Percentiles rank a stretch among this genome's conserved stretches.
These are phyloP conservation scores for Cephus pygmeus DNA, from an alignment of 2,888 invertebrate genomes.

Conservation along the genomic window DNA sequence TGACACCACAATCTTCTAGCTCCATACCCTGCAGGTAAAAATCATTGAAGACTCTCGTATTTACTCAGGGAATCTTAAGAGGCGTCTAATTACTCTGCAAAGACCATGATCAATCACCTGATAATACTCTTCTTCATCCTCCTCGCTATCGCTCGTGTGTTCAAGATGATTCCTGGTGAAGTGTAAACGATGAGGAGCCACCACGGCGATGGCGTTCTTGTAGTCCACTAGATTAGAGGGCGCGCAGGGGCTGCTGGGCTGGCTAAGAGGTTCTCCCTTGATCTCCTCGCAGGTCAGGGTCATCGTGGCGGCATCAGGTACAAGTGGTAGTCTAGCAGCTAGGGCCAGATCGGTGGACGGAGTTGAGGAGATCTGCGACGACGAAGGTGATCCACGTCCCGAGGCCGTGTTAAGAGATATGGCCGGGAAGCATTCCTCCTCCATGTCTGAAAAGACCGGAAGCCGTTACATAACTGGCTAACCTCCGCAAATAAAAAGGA, in stretches of 20 bases:
- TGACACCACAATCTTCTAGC: conserved; percentile 41
- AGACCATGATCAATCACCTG: conserved; percentile 38
- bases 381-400: conserved; percentile 50
- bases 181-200: conserved; percentile 54
- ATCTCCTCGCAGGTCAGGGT: conserved; percentile 66
- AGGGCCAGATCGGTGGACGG: conserved; percentile 24
- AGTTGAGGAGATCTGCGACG: conserved; percentile 27
- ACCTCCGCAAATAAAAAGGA: background rate
- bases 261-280: conserved; percentile 82
- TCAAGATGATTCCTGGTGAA: conserved; percentile 40
- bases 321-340: conserved; percentile 1
- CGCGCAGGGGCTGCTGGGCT: conserved; percentile 79
- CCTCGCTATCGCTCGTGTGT: conserved; percentile 57
- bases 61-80: background rate
- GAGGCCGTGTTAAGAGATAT: conserved; percentile 78
- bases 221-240: conserved; percentile 64
- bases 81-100: background rate
- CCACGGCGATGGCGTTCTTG: conserved; percentile 48
- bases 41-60: background rate
- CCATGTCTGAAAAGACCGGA: conserved; percentile 75
- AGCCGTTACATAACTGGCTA: background rate
- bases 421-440: conserved; percentile 88
- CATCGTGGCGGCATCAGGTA: conserved; percentile 47
- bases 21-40: conserved; percentile 45
- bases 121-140: conserved; percentile 58